These are phyloP conservation scores for Axis porcinus DNA, from an alignment of 2,113 vertebrate species.

Conservation along the genomic window DNA sequence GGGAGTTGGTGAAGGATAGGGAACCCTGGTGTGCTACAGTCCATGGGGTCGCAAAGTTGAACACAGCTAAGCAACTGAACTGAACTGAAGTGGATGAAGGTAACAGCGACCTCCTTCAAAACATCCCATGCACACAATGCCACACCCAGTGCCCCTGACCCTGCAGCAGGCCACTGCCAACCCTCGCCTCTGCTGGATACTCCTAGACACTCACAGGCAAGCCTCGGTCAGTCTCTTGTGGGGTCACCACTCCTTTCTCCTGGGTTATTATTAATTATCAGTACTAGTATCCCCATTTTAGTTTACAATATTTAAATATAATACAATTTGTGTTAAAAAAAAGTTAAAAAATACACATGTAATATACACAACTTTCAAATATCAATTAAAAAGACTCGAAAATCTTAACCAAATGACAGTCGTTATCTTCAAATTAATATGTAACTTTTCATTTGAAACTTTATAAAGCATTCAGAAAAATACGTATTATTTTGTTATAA, in stretches of 20 bases:
- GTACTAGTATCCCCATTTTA: neutral
- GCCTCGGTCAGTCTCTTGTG: neutral
- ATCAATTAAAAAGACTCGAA: slow-evolving; percentile 16
- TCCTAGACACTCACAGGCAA: neutral
- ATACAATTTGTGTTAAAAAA: slow-evolving; percentile 7
- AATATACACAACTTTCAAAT: neutral
- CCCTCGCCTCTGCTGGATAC: neutral
- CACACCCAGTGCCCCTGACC: neutral
- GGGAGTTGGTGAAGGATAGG: neutral
- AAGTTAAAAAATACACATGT: neutral
- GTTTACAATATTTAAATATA: neutral
- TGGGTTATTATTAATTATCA: neutral
- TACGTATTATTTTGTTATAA: neutral
- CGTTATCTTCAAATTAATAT: neutral
- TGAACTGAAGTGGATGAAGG: neutral
- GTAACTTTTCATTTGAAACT: neutral
- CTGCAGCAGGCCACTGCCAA: accelerated
- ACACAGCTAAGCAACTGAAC: neutral
- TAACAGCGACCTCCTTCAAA: neutral
- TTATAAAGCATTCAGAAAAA: slow-evolving; percentile 1
- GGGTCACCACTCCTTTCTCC: neutral
- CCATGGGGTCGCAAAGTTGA: neutral
- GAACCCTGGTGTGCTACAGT: neutral
- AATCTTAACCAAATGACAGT: neutral
- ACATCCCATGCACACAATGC: neutral